A percentile compares a stretch with the other conserved stretches of the same genome.
These are phyloP conservation scores for Aselliscus stoliczkanus DNA, from an alignment of 2,797 vertebrate genomes.

Conservation along the genomic window DNA sequence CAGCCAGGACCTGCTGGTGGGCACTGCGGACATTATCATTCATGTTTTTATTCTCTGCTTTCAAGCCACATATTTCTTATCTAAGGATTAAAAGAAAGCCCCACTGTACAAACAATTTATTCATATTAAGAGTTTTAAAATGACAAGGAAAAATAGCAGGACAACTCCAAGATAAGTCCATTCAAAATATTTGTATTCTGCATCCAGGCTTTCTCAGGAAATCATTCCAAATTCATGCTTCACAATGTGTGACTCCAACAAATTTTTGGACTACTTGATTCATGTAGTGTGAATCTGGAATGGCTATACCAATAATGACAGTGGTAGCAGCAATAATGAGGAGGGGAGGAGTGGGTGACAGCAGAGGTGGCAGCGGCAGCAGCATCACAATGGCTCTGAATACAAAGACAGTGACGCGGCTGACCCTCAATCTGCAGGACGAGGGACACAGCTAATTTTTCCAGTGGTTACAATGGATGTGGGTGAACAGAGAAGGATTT, in stretches of 20 bases:
- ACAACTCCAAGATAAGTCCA: slow-evolving; percentile 62
- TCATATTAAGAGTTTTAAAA: slow-evolving; percentile 70
- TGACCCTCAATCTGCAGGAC: not conserved
- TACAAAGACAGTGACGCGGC: not conserved
- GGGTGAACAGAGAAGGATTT: not conserved
- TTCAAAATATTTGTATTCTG: slow-evolving; percentile 72
- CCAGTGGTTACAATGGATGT: not conserved
- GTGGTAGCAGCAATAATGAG: not conserved
- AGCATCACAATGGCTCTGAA: not conserved
- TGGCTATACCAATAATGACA: not conserved
- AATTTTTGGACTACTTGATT: not conserved
- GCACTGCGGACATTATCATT: slow-evolving; percentile 45
- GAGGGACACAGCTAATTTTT: not conserved
- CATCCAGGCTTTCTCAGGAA: slow-evolving; percentile 50
- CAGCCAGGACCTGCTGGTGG: slow-evolving; percentile 33
- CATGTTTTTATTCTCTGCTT: slow-evolving; percentile 69
- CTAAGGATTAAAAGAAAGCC: slow-evolving; percentile 46
- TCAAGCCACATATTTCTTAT: slow-evolving; percentile 71
- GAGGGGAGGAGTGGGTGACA: not conserved
- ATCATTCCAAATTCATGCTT: slow-evolving; percentile 52
- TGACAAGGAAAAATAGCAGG: slow-evolving; percentile 69
- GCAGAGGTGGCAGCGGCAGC: not conserved
- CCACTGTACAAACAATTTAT: slow-evolving; percentile 69
- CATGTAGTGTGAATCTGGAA: not conserved
- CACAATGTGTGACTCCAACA: slow-evolving; percentile 3